These are phyloP conservation scores for Tachycineta bicolor DNA, from an alignment of 2,113 vertebrate genomes.

Conservation along the genomic window DNA sequence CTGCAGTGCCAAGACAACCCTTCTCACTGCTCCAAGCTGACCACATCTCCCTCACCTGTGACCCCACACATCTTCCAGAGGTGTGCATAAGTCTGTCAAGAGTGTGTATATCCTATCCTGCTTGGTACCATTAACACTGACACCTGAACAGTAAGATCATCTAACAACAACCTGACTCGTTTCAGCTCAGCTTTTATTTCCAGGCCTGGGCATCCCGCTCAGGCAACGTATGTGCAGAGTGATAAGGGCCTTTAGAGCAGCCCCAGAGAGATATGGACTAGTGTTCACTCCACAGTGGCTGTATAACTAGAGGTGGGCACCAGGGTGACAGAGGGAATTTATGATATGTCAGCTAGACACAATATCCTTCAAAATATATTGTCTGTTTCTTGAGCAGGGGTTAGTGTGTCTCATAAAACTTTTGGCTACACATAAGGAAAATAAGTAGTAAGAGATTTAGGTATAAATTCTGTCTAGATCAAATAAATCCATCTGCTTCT, in stretches of 20 bases:
- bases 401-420: constrained; percentile 47
- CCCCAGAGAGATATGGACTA: not conserved
- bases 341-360: not conserved
- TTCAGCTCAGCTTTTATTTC: not conserved
- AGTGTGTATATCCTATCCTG: not conserved
- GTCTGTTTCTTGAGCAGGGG: constrained; percentile 9
- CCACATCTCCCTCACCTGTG: accelerated
- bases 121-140: not conserved
- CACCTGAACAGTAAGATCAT: not conserved
- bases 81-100: not conserved
- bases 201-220: not conserved
- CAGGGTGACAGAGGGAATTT: constrained; percentile 3
- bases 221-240: not conserved
- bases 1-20: not conserved
- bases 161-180: not conserved
- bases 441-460: constrained; percentile 47
- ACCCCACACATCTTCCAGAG: not conserved
- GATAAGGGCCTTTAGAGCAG: constrained; percentile 1
- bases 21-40: not conserved
- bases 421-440: constrained; percentile 40
- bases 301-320: not conserved
- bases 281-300: not conserved
- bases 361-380: constrained; percentile 42
- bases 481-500: constrained; percentile 11
- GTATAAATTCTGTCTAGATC: constrained; percentile 40